These are phyloP conservation scores for Pogonus chalceus DNA, from an alignment of 1,140 invertebrate species.

Conservation along the genomic window DNA sequence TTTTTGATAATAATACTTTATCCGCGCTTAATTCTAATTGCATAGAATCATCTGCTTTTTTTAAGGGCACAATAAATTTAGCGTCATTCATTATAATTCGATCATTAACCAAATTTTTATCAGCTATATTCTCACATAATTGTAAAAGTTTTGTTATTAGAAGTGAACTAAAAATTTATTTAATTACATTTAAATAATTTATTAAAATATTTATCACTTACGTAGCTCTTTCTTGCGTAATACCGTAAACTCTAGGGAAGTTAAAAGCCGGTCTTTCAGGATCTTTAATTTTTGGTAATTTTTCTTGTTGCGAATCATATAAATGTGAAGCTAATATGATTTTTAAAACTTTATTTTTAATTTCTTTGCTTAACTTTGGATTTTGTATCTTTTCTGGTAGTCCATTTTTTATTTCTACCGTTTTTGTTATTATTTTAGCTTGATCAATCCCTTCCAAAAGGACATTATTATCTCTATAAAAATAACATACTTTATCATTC, in stretches of 20 bases:
- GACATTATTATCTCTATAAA: conserved; percentile 49
- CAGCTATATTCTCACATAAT: conserved; percentile 54
- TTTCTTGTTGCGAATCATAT: conserved; percentile 68
- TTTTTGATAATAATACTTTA: conserved; percentile 51
- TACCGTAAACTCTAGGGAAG: conserved; percentile 61
- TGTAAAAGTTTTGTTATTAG: conserved; percentile 58
- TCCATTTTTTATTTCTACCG: conserved; percentile 48
- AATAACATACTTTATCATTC: conserved; percentile 47
- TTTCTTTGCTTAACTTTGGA: conserved; percentile 32
- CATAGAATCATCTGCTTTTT: conserved; percentile 51
- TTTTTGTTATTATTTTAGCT: conserved; percentile 65
- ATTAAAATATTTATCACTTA: conserved; percentile 38
- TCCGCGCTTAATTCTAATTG: conserved; percentile 53
- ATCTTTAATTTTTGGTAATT: conserved; percentile 62
- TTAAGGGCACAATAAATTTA: conserved; percentile 41
- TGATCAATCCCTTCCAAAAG: conserved; percentile 60
- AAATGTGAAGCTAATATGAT: conserved; percentile 59
- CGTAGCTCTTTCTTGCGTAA: conserved; percentile 58
- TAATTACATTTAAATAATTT: conserved; percentile 11
- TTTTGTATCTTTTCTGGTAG: conserved; percentile 48
- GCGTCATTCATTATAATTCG: conserved; percentile 48
- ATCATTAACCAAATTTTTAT: conserved; percentile 39
- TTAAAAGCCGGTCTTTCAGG: conserved; percentile 55
- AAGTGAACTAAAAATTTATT: conserved; percentile 46
- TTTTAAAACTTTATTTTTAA: conserved; percentile 46